Evolutionary conservation across 2,888 invertebrate genomes (phyloP).

Genomic region (Apeira syringaria): DNA sequence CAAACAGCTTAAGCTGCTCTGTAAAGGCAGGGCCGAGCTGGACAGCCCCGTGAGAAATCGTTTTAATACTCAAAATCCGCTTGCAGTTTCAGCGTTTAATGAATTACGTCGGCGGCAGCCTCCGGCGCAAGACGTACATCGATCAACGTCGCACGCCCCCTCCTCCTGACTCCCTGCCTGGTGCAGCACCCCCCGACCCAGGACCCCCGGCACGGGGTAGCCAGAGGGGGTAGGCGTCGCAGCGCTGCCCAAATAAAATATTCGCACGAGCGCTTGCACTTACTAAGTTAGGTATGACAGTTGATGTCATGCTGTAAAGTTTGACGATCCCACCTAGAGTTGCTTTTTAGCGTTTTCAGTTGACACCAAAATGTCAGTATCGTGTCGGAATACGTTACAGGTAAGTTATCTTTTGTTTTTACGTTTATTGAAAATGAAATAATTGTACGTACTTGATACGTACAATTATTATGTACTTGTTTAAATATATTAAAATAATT

Average conservation of each 20-base stretch:
- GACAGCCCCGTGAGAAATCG: conserved; percentile 80
- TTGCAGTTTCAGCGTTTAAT: conserved; percentile 83
- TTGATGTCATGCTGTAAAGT: conserved; percentile 50
- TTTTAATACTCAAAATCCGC: conserved; percentile 83
- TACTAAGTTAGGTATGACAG: conserved; percentile 66
- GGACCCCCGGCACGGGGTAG: conserved; percentile 47
- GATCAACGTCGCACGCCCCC: conserved; percentile 82
- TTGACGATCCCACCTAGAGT: background rate
- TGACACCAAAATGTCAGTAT: too few species aligned
- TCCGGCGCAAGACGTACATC: conserved; percentile 86
- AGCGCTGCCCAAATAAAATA: conserved; percentile 81
- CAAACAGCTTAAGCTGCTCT: conserved; percentile 57
- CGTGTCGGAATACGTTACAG: too few species aligned
- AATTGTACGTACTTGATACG: too few species aligned
- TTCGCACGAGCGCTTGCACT: conserved; percentile 61
- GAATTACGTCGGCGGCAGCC: conserved; percentile 83
- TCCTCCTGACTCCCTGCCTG: conserved; percentile 24
- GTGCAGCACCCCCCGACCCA: conserved; percentile 35
- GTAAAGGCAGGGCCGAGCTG: conserved; percentile 66
- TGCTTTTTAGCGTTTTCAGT: too few species aligned
- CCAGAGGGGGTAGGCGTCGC: conserved; percentile 63
- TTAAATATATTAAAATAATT: too few species aligned
- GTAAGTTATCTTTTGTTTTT: too few species aligned
- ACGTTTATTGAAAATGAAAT: too few species aligned
- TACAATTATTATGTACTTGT: too few species aligned